Conservation (phyloP, 2,113 vertebrate genomes). For the Crotalus tigris region DNA sequence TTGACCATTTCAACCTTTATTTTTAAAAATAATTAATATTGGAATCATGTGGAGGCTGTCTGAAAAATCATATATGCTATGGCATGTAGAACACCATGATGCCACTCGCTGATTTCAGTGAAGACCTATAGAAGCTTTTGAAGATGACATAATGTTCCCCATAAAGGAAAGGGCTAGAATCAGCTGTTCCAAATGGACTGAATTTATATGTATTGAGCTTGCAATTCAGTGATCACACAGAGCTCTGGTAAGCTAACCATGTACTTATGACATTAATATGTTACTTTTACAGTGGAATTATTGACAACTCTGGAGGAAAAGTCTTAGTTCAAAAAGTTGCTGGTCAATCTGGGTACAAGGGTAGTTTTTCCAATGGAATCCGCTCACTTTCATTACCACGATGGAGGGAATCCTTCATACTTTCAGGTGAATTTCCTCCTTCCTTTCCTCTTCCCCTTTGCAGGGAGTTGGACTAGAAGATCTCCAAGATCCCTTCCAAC, state of each 20-base stretch:
- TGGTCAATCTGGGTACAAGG: conserved; percentile 84
- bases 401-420: conserved; percentile 92
- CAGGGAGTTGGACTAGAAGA: no score
- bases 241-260: not conserved
- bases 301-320: conserved; percentile 88
- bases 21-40: not conserved
- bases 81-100: not conserved
- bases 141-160: not conserved
- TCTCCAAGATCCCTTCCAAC: no score
- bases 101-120: not conserved
- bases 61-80: not conserved
- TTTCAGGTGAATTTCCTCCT: conserved; percentile 77
- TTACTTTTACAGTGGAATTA: conserved; percentile 77
- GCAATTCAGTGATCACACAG: not conserved
- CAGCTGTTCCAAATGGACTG: not conserved
- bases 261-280: not conserved
- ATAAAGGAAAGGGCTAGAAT: not conserved
- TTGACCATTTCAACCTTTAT: no score
- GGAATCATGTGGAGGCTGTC: not conserved
- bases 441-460: not conserved
- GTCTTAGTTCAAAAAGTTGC: conserved; percentile 92
- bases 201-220: not conserved
- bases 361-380: conserved; percentile 84
- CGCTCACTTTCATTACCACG: conserved; percentile 86
- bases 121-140: not conserved